Conservation (phyloP, 2,888 invertebrate species). For the Thymelicus sylvestris region DNA sequence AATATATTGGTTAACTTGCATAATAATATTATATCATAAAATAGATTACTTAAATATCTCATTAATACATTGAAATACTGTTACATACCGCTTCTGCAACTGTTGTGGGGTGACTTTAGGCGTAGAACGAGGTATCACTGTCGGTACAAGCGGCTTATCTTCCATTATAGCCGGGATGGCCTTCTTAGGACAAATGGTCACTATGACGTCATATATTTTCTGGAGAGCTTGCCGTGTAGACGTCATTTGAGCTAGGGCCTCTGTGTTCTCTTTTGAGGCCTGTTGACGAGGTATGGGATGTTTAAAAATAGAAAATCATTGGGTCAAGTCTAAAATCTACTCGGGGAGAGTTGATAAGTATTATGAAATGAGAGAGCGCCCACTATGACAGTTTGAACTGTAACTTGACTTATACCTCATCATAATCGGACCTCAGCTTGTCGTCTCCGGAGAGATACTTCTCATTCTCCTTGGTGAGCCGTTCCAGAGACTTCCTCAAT, state of each 20-base stretch:
- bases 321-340: too few relatives aligned
- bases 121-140: constrained; percentile 63
- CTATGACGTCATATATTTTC: constrained; percentile 86
- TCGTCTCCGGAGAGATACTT: constrained; percentile 92
- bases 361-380: too few relatives aligned
- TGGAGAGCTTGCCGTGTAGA: constrained; percentile 85
- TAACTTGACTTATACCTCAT: constrained; percentile 81
- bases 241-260: constrained; percentile 85
- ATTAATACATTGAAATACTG: constrained; percentile 14
- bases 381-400: too few relatives aligned
- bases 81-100: constrained; percentile 75
- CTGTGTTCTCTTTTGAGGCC: constrained; percentile 83
- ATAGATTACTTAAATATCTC: constrained; percentile 26
- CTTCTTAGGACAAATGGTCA: constrained; percentile 85
- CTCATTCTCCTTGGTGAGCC: constrained; percentile 90
- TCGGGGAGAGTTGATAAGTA: too few relatives aligned
- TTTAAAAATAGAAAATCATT: too few relatives aligned
- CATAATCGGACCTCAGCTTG: constrained; percentile 89
- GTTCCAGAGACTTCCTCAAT: constrained; percentile 90
- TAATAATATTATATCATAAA: too few relatives aligned
- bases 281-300: constrained; percentile 40
- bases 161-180: constrained; percentile 83
- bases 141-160: constrained; percentile 69
- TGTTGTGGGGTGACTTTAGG: constrained; percentile 77
- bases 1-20: neutral